Conservation (phyloP, 2,888 invertebrate genomes). For the Cephus runcator region DNA sequence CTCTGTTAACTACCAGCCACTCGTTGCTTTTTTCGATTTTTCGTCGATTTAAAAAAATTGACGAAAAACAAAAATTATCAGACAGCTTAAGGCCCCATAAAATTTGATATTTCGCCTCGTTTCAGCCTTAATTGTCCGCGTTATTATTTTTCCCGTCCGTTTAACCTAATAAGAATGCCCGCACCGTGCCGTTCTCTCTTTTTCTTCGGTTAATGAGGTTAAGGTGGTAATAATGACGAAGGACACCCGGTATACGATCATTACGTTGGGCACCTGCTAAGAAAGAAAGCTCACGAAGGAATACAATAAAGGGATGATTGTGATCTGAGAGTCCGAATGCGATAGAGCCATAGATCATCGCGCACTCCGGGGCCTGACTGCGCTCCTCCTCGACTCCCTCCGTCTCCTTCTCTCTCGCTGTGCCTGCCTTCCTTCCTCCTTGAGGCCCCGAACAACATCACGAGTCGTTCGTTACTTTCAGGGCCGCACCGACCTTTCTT, state of each 20-base stretch:
- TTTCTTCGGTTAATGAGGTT: too few relatives aligned
- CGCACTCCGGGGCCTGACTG: conserved; percentile 42
- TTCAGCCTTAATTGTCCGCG: too few relatives aligned
- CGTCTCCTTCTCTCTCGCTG: conserved; percentile 24
- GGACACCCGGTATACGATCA: conserved; percentile 46
- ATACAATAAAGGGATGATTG: conserved; percentile 50
- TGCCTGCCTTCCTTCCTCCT: conserved; percentile 25
- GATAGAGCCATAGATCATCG: conserved; percentile 62
- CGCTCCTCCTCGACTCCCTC: conserved; percentile 26
- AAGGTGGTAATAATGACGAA: background rate
- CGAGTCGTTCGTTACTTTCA: conserved; percentile 33
- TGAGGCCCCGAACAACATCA: conserved; percentile 31
- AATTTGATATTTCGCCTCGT: too few relatives aligned
- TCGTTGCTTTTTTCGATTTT: conserved; percentile 26
- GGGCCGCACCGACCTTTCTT: conserved; percentile 39
- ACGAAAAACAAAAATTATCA: conserved; percentile 4
- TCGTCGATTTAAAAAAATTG: background rate
- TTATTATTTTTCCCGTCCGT: too few relatives aligned
- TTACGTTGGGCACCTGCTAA: conserved; percentile 43
- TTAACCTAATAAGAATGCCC: too few relatives aligned
- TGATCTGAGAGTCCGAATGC: conserved; percentile 56
- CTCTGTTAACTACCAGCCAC: conserved; percentile 47
- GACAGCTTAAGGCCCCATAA: background rate
- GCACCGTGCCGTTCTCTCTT: too few relatives aligned
- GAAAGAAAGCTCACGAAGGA: conserved; percentile 44